Conservation (phyloP, 2,888 invertebrate genomes). For the Ochlodes sylvanus region DNA sequence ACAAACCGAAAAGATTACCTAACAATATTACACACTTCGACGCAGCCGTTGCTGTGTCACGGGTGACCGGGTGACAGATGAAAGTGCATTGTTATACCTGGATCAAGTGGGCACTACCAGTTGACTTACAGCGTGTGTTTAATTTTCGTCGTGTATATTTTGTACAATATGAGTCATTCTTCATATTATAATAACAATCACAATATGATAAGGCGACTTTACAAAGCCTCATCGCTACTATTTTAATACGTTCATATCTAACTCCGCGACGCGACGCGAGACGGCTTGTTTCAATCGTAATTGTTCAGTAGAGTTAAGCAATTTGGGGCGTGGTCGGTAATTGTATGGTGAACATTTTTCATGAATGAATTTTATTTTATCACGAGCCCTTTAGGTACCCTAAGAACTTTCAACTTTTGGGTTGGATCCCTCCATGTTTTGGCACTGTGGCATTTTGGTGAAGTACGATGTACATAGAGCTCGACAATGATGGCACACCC, state of each 20-base stretch:
- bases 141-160: constrained; percentile 5
- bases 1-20: constrained; percentile 54
- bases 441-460: too few species aligned
- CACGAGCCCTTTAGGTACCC: too few species aligned
- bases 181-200: neutral
- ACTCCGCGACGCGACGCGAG: too few species aligned
- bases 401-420: too few species aligned
- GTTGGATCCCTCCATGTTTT: too few species aligned
- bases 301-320: too few species aligned
- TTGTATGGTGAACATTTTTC: too few species aligned
- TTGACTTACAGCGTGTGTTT: neutral
- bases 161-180: neutral
- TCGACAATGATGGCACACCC: too few species aligned
- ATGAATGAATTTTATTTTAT: too few species aligned
- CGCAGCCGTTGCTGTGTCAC: constrained; percentile 31
- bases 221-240: neutral
- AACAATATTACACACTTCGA: constrained; percentile 42
- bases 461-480: too few species aligned
- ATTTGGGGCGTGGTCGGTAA: too few species aligned
- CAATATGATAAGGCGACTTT: neutral
- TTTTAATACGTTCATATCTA: neutral
- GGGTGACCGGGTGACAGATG: constrained; percentile 26
- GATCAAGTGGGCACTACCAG: constrained; percentile 12
- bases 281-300: too few species aligned
- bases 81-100: constrained; percentile 45